Conservation (phyloP, 2,888 invertebrate genomes). For the Eledone cirrhosa region DNA sequence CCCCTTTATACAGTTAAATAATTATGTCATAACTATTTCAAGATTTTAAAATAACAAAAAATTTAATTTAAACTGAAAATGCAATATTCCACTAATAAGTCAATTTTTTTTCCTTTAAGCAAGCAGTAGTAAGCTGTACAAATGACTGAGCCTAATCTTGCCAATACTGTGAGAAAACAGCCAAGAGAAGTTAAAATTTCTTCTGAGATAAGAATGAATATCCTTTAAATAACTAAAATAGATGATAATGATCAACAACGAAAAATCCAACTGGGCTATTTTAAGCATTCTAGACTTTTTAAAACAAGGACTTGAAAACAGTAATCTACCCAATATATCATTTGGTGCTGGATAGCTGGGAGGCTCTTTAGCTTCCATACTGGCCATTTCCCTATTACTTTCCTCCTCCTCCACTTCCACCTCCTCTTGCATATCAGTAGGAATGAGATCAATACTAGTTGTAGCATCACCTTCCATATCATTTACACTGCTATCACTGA, state of each 20-base stretch:
- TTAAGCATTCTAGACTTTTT: constrained; percentile 25
- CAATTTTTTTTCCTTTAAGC: too few relatives aligned
- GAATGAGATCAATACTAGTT: background rate
- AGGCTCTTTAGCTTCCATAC: constrained; percentile 15
- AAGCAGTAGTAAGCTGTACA: constrained; percentile 24
- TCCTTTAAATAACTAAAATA: background rate
- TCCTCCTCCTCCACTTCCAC: background rate
- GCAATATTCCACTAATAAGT: too few relatives aligned
- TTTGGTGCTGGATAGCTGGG: background rate
- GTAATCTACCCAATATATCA: constrained; percentile 15
- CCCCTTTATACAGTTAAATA: too few relatives aligned
- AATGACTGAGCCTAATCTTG: constrained; percentile 9
- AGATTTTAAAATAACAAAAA: too few relatives aligned
- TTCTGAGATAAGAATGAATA: background rate
- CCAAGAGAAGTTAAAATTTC: background rate
- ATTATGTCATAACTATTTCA: too few relatives aligned
- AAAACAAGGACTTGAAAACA: constrained; percentile 14
- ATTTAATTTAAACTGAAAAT: too few relatives aligned
- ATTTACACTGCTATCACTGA: background rate
- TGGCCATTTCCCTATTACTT: constrained; percentile 24
- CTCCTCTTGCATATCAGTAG: background rate
- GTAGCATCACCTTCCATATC: background rate
- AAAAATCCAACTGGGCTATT: constrained; percentile 27
- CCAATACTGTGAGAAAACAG: constrained; percentile 22
- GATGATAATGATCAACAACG: background rate